Base-by-base conservation (phyloP, 1,140 invertebrate genomes). In the Platyura marginata region DNA sequence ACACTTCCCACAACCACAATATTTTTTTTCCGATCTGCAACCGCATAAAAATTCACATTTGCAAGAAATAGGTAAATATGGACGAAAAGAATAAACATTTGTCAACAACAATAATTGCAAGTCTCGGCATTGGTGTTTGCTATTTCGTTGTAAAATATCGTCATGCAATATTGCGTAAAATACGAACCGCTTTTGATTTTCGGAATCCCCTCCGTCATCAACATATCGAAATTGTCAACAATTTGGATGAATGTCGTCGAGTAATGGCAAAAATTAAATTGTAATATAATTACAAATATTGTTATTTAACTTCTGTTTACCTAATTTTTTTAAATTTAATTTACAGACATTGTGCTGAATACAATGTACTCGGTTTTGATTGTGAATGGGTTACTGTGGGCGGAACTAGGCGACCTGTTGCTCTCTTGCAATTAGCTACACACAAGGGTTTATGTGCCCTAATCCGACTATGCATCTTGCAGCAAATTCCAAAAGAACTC, bases 301-400 rank as follows among this genome's bases (percentile, higher is more conserved):
- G 20, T 9, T 6, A 8, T 25, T 1, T 8, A 16, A 18, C 40
- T 9, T 15, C 0, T 37, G 3, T 2, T 11, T 37, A 20, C 20
- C 10, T 36, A 18, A 29, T 22, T 19, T 11, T 41, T 3, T 23
- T n/a, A 22, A 5, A 38, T 38, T 18, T 19, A 2, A 5, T n/a
- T n/a, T n/a, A n/a, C n/a, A 61, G 59, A 9, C 51, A 61, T 41
- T 59, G 56, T 23, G 40, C 47, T 8, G 32, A 42, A 8, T 59
- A 56, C 29, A 53, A 48, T 18, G 61, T 75, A 18, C 48, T 81
- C 21, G 79, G 78, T 19, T 71, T 81, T 46, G 77, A 81, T 54
- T 80, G 77, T 48, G 78, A 81, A 61, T 81, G 78, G 79, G 68
- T 75, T 1, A 72, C 70, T 2, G 63, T 64, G 23, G 64, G 65